Percentiles rank a stretch among this genome's conserved stretches.
Conservation (phyloP, 2,797 vertebrate genomes). For the Argya squamiceps region DNA sequence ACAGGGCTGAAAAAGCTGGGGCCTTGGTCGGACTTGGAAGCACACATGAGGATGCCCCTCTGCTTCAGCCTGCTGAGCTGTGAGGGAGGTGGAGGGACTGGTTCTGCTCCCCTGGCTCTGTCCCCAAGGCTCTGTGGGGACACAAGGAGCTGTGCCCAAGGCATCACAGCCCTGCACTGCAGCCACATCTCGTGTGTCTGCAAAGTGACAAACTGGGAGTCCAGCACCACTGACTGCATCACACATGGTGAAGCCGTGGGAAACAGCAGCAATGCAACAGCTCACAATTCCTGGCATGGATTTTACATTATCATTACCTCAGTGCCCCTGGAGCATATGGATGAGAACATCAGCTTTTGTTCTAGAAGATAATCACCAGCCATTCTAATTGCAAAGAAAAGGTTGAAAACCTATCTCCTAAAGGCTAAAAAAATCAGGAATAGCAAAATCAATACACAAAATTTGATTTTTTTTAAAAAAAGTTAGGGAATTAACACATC, state of each 20-base stretch:
- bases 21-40: accelerated
- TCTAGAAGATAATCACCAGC: not conserved
- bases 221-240: not conserved
- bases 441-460: not conserved
- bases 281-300: not conserved
- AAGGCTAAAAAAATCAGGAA: not conserved
- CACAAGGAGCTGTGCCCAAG: not conserved
- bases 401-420: not conserved
- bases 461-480: not conserved
- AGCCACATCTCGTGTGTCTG: not conserved
- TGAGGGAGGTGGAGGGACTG: not conserved
- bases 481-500: not conserved
- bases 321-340: accelerated
- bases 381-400: not conserved
- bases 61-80: not conserved
- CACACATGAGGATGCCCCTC: not conserved
- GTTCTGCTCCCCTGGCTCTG: not conserved
- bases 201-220: not conserved
- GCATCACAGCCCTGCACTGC: not conserved
- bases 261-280: not conserved
- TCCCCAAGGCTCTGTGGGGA: not conserved
- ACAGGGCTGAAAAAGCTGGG: not conserved
- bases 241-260: accelerated
- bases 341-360: not conserved
- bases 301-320: not conserved